A percentile compares a stretch with the other conserved stretches of the same genome.
Evolutionary conservation across 92 coral and sea anemone genomes (phyloP).

Genomic region (Scolanthus callimorphus): DNA sequence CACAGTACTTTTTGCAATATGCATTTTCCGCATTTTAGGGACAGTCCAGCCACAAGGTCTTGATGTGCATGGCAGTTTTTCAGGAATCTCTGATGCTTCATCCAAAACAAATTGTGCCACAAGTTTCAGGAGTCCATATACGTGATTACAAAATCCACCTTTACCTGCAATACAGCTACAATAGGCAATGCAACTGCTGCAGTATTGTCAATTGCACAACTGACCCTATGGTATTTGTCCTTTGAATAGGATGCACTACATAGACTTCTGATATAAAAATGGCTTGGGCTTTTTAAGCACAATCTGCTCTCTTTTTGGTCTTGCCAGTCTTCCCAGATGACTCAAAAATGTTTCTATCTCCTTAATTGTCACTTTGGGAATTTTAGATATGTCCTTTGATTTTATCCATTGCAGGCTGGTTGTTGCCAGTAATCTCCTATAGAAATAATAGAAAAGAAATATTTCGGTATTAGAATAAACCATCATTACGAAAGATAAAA

Average conservation of each 20-base stretch:
- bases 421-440: too few species aligned
- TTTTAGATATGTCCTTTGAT: too few species aligned
- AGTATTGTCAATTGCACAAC: conserved; percentile 30
- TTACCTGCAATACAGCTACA: conserved; percentile 51
- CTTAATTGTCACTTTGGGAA: too few species aligned
- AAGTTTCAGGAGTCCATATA: conserved; percentile 49
- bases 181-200: conserved; percentile 37
- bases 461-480: too few species aligned
- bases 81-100: conserved; percentile 31
- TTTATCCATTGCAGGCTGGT: too few species aligned
- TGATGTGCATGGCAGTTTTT: conserved; percentile 47
- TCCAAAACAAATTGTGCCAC: conserved; percentile 51
- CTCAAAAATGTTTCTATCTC: conserved; percentile 32
- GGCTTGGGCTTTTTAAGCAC: too few species aligned
- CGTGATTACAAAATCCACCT: conserved; percentile 55
- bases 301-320: conserved; percentile 49
- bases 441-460: too few species aligned
- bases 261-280: conserved; percentile 28
- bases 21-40: conserved; percentile 22
- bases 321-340: conserved; percentile 56
- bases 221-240: conserved; percentile 26
- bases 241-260: conserved; percentile 62
- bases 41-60: too few species aligned
- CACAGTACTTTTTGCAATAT: conserved; percentile 32
- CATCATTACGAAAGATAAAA: too few species aligned